These are phyloP conservation scores for Beroe ovata DNA, from an alignment of 37 sponge, comb jelly and placozoan genomes.

Conservation along the genomic window DNA sequence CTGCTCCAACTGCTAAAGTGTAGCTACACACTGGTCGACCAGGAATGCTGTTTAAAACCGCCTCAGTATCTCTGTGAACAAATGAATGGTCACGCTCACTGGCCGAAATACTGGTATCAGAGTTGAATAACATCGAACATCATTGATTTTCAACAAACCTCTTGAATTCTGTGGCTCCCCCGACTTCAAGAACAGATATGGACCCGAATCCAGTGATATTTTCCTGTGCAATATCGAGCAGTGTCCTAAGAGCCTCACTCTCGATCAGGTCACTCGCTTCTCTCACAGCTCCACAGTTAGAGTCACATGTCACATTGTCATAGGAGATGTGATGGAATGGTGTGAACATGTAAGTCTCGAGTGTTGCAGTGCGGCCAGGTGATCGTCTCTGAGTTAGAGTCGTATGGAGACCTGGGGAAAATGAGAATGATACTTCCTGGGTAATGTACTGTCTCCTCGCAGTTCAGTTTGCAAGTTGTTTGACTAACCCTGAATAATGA, in stretches of 20 bases:
- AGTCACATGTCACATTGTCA: not conserved
- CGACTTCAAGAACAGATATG: constrained; percentile 19
- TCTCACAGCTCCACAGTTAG: not conserved
- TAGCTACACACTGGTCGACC: constrained; percentile 48
- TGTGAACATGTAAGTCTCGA: constrained; percentile 31
- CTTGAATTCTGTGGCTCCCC: constrained; percentile 16
- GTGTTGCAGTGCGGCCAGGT: not conserved
- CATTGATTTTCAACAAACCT: not conserved
- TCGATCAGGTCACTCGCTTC: not conserved
- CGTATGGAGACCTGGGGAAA: constrained; percentile 45
- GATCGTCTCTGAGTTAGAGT: constrained; percentile 50
- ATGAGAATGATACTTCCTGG: not conserved
- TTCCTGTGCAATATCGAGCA: constrained; percentile 41
- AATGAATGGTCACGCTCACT: too few relatives aligned
- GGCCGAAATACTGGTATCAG: too few relatives aligned
- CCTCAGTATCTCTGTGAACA: too few relatives aligned
- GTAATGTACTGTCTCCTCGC: too few relatives aligned
- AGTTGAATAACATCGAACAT: not conserved
- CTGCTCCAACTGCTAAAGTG: constrained; percentile 1
- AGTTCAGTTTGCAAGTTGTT: too few relatives aligned
- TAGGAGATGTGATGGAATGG: constrained; percentile 3
- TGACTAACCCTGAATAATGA: constrained; percentile 20
- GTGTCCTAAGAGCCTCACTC: not conserved
- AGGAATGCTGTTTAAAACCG: constrained; percentile 34
- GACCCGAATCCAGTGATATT: not conserved